Evolutionary conservation across 53 echinoderm and acorn worm species (phyloP), one percentile per base, ranked within the genome.

Genomic region (Temnopleurus reevesii): DNA sequence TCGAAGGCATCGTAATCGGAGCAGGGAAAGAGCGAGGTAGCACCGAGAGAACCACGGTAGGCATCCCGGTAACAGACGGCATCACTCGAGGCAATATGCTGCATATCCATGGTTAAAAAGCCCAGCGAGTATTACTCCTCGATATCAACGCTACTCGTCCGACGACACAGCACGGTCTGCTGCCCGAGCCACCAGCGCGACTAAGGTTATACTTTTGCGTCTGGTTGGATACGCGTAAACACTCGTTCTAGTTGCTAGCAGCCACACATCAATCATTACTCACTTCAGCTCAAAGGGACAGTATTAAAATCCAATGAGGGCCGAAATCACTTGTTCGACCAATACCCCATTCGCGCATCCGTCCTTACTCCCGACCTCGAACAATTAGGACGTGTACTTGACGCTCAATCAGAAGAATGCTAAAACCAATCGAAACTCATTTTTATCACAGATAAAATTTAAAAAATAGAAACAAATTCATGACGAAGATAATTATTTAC

Each of bases 301-400:
- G 93, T 93, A 92, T 95, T 95, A 97, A 87, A 95, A 97, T 97
- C 94, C 94, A 97, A 97, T 95, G 93, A 95, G 94, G 92, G 94
- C 94, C 91, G 93, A 94, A 95, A 94, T 97, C 95, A 97, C 95
- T 89, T 95, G 90, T 93, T 93, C 91, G 77, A 86, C 94, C 91
- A 90, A 83, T 83, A 59, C 77, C 59, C 76, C 53, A 84, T 85
- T 76, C 76, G 58, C 65, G 81, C 91, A 89, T 79, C 71, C 51
- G 49, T 66, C 34, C 88, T 29, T 47, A 34, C 71, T 8, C 47
- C 47, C 34, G 71, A 21, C 65, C 65, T 87, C 59, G 60, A 85
- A 85, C 43, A 57, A 55, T 79, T 71, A 71, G 71, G 80, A 24
- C 29, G 80, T 38, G 80, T 17, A 18, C 29, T 47, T 46, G 31